These are phyloP conservation scores for Fragum sueziense DNA, from an alignment of 2,888 invertebrate species.

Conservation along the genomic window DNA sequence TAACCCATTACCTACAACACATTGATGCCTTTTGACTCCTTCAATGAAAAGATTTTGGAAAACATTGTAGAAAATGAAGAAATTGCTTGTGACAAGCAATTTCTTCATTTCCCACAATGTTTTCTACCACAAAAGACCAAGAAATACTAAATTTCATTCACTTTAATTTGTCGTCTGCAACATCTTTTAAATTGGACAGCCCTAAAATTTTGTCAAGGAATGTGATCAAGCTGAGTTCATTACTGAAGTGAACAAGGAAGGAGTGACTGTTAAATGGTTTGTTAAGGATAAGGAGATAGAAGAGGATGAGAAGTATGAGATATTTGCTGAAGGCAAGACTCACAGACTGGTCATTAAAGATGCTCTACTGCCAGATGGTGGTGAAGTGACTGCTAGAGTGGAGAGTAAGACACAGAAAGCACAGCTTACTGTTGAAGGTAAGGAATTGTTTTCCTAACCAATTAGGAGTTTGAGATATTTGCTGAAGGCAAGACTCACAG, in stretches of 20 bases:
- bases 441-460: too few species aligned
- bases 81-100: constrained; percentile 62
- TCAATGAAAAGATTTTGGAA: too few species aligned
- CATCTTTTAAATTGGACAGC: too few species aligned
- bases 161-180: constrained; percentile 75
- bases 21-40: too few species aligned
- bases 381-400: constrained; percentile 73
- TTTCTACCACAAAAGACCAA: constrained; percentile 71
- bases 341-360: constrained; percentile 76
- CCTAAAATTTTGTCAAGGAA: constrained; percentile 72
- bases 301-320: constrained; percentile 87
- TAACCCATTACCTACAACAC: too few species aligned
- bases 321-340: constrained; percentile 83
- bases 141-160: too few species aligned
- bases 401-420: constrained; percentile 83
- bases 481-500: constrained; percentile 70
- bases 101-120: too few species aligned
- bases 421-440: constrained; percentile 95
- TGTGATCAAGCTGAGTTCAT: constrained; percentile 88
- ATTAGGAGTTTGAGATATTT: constrained; percentile 89
- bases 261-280: constrained; percentile 95
- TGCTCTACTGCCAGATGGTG: constrained; percentile 71
- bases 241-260: constrained; percentile 97
- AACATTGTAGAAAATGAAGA: too few species aligned
- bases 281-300: constrained; percentile 92